Percentiles rank a stretch among this genome's conserved stretches.
Evolutionary conservation across 1,140 invertebrate species (phyloP).

Genomic region (Ctenoplectra terminalis): DNA sequence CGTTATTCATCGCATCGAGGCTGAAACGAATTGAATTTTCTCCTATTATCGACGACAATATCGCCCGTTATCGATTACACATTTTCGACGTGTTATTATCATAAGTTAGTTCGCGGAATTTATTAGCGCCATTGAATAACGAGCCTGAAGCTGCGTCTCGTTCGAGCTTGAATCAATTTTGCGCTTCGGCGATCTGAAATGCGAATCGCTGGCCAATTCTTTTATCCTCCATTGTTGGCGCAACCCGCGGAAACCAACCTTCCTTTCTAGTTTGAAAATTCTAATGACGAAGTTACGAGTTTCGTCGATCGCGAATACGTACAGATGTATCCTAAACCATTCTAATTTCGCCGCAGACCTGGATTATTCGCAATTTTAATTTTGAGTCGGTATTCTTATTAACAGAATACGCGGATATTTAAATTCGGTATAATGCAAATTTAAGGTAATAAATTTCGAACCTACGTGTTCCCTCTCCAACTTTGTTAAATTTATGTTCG

Average conservation of each 20-base stretch:
- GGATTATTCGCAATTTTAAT: neutral
- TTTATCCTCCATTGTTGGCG: too few relatives aligned
- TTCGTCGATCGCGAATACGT: neutral
- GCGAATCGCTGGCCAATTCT: neutral
- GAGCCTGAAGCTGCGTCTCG: neutral
- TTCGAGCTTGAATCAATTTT: neutral
- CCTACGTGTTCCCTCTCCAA: too few relatives aligned
- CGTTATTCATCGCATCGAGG: slow-evolving; percentile 16
- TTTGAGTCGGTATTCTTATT: too few relatives aligned
- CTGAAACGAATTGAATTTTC: slow-evolving; percentile 40
- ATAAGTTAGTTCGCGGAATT: slow-evolving; percentile 30
- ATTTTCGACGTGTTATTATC: slow-evolving; percentile 25
- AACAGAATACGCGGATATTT: too few relatives aligned
- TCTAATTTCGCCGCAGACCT: neutral
- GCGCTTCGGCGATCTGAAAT: neutral
- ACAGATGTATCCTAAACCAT: neutral
- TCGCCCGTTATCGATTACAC: slow-evolving; percentile 37
- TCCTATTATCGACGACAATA: slow-evolving; percentile 35
- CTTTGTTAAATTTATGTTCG: too few relatives aligned
- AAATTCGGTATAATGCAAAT: too few relatives aligned
- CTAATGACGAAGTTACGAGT: neutral
- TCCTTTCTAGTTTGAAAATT: slow-evolving; percentile 7
- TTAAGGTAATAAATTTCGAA: too few relatives aligned
- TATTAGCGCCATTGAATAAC: slow-evolving; percentile 24
- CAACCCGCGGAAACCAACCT: neutral